A percentile compares a stretch with the other conserved stretches of the same genome.
These are phyloP conservation scores for Drosophila ercepeae DNA, from an alignment of 1,140 invertebrate species.

Conservation along the genomic window DNA sequence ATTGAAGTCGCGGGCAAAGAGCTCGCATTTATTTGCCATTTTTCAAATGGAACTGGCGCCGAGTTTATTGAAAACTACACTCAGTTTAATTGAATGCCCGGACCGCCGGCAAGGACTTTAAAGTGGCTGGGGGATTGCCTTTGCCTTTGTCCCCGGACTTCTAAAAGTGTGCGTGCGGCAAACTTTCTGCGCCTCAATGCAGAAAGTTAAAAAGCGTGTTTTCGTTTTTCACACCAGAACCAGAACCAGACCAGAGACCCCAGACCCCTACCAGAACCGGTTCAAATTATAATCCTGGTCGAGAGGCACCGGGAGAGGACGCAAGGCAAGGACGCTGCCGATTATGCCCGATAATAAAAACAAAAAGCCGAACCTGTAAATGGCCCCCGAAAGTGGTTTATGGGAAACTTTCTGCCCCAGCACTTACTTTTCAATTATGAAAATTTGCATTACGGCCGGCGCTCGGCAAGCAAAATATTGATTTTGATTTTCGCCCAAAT, in stretches of 20 bases:
- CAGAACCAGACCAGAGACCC: too few relatives aligned
- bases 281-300: slow-evolving; percentile 58
- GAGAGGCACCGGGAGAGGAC: not conserved
- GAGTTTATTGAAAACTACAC: slow-evolving; percentile 79
- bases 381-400: slow-evolving; percentile 58
- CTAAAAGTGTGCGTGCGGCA: slow-evolving; percentile 52
- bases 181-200: slow-evolving; percentile 58
- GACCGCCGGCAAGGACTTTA: slow-evolving; percentile 59
- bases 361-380: slow-evolving; percentile 23
- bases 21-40: slow-evolving; percentile 74
- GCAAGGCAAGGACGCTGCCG: slow-evolving; percentile 2
- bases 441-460: slow-evolving; percentile 67
- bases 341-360: slow-evolving; percentile 33
- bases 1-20: slow-evolving; percentile 29
- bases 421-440: slow-evolving; percentile 81
- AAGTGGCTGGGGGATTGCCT: slow-evolving; percentile 7
- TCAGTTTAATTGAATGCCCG: slow-evolving; percentile 76
- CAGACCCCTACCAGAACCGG: slow-evolving; percentile 54
- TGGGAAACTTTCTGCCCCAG: slow-evolving; percentile 63
- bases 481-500: slow-evolving; percentile 63
- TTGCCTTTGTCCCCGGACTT: not conserved
- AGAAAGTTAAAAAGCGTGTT: slow-evolving; percentile 67
- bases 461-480: slow-evolving; percentile 71
- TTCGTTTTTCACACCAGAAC: slow-evolving; percentile 72
- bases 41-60: slow-evolving; percentile 62